phyloP scores from a whole-genome alignment of 2,797 vertebrate genomes.

The Balearica regulorum region DNA sequence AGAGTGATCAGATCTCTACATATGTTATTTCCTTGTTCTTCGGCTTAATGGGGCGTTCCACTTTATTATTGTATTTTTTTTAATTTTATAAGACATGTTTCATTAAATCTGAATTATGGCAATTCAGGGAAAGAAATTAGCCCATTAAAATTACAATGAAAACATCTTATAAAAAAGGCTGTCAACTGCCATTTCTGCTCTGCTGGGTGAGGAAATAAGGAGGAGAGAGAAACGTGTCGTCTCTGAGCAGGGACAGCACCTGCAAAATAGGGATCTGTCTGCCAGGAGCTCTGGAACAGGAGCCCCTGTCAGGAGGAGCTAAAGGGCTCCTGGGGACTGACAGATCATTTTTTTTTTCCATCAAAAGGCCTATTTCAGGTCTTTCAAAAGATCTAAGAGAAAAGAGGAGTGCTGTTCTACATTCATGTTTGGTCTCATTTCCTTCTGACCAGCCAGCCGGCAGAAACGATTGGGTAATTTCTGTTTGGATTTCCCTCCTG shows the following conservation, averaged over 20 bases:
- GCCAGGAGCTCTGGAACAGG: background rate
- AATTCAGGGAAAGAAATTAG: constrained; percentile 63
- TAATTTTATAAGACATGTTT: constrained; percentile 67
- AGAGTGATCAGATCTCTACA: background rate
- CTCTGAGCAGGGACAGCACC: background rate
- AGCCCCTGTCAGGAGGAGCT: background rate
- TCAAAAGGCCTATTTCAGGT: background rate
- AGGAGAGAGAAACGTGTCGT: background rate
- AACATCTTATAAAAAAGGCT: constrained; percentile 50
- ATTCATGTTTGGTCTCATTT: background rate
- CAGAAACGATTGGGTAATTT: accelerated
- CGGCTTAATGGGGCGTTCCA: constrained; percentile 54
- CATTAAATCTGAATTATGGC: constrained; percentile 70
- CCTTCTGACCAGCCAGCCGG: background rate
- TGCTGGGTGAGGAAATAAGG: background rate
- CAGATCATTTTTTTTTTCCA: background rate
- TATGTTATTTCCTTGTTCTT: constrained; percentile 58
- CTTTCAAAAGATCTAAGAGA: background rate
- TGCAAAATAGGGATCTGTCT: background rate
- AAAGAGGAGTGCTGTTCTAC: background rate
- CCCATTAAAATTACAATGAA: constrained; percentile 64
- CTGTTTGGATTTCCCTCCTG: background rate
- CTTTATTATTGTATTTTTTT: constrained; percentile 51
- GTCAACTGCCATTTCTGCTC: constrained; percentile 34
- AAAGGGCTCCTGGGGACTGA: background rate